Percentiles rank a stretch among this genome's conserved stretches.
Conservation (phyloP, 2,113 vertebrate genomes). For the Capreolus pygargus region DNA sequence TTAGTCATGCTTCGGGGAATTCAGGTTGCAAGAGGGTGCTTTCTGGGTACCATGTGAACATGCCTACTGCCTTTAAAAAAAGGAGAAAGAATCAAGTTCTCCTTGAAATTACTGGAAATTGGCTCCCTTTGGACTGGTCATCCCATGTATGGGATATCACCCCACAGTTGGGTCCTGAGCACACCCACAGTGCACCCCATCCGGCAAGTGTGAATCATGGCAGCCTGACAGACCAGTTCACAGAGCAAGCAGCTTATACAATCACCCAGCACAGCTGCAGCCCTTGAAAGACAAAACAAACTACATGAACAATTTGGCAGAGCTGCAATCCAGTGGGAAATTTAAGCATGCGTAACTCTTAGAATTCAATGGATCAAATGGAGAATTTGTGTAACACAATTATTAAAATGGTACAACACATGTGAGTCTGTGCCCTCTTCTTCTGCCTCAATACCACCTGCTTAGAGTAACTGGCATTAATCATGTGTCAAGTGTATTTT, state of each 20-base stretch:
- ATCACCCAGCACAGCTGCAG: background rate
- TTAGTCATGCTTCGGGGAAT: background rate
- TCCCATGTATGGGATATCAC: background rate
- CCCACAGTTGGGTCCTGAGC: background rate
- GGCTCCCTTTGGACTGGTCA: background rate
- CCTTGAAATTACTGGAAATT: background rate
- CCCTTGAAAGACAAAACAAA: fast-evolving
- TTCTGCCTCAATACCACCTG: background rate
- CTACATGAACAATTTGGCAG: background rate
- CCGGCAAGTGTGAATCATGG: background rate
- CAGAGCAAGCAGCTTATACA: background rate
- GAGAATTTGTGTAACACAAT: background rate
- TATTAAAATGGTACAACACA: background rate
- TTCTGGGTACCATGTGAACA: background rate
- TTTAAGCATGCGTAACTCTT: background rate
- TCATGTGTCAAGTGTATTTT: background rate
- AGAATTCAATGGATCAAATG: background rate
- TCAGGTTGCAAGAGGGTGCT: background rate
- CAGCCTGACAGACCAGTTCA: background rate
- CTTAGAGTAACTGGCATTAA: background rate
- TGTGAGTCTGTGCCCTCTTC: background rate
- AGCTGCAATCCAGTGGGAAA: background rate
- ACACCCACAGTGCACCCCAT: background rate
- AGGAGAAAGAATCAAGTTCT: background rate
- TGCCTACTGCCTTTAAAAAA: background rate